Percentiles rank a stretch among this genome's conserved stretches.
These are phyloP conservation scores for Rhagium mordax DNA, from an alignment of 2,888 invertebrate species.

Conservation along the genomic window DNA sequence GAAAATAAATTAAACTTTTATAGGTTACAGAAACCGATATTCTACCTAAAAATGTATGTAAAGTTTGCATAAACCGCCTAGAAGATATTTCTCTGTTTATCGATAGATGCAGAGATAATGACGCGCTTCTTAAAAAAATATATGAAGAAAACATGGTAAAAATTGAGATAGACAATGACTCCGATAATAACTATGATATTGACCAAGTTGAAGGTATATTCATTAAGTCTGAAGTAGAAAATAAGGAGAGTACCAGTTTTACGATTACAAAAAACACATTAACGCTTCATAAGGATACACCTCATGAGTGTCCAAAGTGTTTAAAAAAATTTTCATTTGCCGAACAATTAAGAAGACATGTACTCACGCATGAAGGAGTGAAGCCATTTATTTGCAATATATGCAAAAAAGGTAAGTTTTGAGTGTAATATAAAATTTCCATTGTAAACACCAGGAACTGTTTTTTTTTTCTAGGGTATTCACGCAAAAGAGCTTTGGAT, in stretches of 20 bases:
- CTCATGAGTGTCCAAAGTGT: slow-evolving; percentile 23
- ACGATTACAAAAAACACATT: slow-evolving; percentile 19
- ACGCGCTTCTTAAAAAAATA: slow-evolving; percentile 42
- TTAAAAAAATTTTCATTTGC: slow-evolving; percentile 21
- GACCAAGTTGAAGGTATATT: slow-evolving; percentile 17
- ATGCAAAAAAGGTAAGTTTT: slow-evolving; percentile 48
- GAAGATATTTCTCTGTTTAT: slow-evolving; percentile 47
- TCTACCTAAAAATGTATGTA: slow-evolving; percentile 51
- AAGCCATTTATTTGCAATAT: slow-evolving; percentile 49
- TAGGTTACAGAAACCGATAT: slow-evolving; percentile 39
- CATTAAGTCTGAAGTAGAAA: background rate
- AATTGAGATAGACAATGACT: slow-evolving; percentile 1
- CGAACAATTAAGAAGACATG: slow-evolving; percentile 28
- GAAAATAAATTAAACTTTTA: slow-evolving; percentile 13
- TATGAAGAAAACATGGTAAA: slow-evolving; percentile 33
- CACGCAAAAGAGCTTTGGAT: slow-evolving; percentile 43
- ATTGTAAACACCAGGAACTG: background rate
- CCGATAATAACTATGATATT: slow-evolving; percentile 28
- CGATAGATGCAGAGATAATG: slow-evolving; percentile 46
- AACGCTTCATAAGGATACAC: slow-evolving; percentile 18
- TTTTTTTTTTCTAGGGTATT: slow-evolving; percentile 30
- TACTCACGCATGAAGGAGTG: slow-evolving; percentile 12
- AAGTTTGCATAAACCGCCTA: slow-evolving; percentile 42
- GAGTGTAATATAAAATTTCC: background rate
- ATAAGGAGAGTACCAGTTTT: background rate